Evolutionary conservation across 2,888 invertebrate genomes (phyloP).

Genomic region (Metellina segmentata): DNA sequence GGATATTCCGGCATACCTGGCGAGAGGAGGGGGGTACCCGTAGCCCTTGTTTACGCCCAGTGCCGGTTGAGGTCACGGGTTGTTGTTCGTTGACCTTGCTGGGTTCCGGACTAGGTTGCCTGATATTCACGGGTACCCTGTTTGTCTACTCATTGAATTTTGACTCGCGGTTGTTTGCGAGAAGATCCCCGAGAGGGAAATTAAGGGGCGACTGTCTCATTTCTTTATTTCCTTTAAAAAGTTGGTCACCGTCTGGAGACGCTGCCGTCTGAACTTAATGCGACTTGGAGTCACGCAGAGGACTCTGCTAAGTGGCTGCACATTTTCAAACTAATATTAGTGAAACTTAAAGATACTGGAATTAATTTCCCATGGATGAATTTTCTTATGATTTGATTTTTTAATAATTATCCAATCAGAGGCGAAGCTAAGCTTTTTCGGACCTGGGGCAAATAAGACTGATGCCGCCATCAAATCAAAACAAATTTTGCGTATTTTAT

Average conservation of each 20-base stretch:
- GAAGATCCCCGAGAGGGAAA: constrained; percentile 47
- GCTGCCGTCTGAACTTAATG: neutral
- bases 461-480: no score
- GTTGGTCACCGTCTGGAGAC: constrained; percentile 39
- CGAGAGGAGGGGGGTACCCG: constrained; percentile 62
- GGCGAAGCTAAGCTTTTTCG: no score
- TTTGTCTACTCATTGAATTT: constrained; percentile 71
- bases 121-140: constrained; percentile 52
- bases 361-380: no score
- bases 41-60: constrained; percentile 68
- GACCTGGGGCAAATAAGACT: no score
- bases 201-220: constrained; percentile 58
- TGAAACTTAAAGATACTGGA: no score
- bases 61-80: constrained; percentile 73
- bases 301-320: no score
- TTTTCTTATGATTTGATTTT: no score
- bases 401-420: no score
- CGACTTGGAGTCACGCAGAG: no score
- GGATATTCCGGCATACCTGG: constrained; percentile 73
- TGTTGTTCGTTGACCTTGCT: constrained; percentile 76
- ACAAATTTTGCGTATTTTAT: no score
- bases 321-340: no score
- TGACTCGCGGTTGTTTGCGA: constrained; percentile 67
- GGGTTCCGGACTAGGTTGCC: constrained; percentile 66
- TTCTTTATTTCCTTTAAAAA: constrained; percentile 13